Percentiles rank a stretch among this genome's conserved stretches.
Evolutionary conservation across 2,797 vertebrate genomes (phyloP).

Genomic region (Protosalanx chinensis): DNA sequence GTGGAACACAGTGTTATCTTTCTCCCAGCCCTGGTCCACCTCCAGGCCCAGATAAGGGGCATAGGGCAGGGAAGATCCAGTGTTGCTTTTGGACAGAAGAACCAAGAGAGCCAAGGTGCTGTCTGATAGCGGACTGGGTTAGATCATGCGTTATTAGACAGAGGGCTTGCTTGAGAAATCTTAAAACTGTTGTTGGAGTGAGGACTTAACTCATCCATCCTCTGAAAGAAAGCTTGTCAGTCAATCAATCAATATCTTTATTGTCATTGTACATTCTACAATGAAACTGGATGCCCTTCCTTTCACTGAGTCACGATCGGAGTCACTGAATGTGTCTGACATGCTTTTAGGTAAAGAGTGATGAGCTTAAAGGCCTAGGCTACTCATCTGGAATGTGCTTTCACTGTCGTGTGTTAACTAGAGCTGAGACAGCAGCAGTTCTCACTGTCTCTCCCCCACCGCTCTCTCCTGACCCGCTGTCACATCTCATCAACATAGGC

Average conservation of each 20-base stretch:
- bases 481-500: slow-evolving; percentile 22
- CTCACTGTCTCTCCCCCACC: slow-evolving; percentile 9
- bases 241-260: too few relatives aligned
- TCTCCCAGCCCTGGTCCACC: too few relatives aligned
- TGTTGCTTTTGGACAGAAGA: slow-evolving; percentile 49
- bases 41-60: neutral
- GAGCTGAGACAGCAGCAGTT: slow-evolving; percentile 28
- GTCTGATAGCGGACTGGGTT: neutral
- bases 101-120: slow-evolving; percentile 14
- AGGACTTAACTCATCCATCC: slow-evolving; percentile 35
- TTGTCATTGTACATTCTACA: too few relatives aligned
- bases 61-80: neutral
- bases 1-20: neutral
- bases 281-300: too few relatives aligned
- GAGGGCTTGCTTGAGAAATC: too few relatives aligned
- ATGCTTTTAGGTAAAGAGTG: too few relatives aligned
- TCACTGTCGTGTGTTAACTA: too few relatives aligned
- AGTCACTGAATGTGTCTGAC: too few relatives aligned
- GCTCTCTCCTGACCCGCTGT: neutral
- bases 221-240: neutral
- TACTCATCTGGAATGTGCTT: too few relatives aligned
- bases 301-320: too few relatives aligned
- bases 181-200: slow-evolving; percentile 6
- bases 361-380: too few relatives aligned
- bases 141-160: too few relatives aligned